Percentiles rank a stretch among this genome's conserved stretches.
phyloP scores from a whole-genome alignment of 2,888 invertebrate species.

The Mylabris sibirica region DNA sequence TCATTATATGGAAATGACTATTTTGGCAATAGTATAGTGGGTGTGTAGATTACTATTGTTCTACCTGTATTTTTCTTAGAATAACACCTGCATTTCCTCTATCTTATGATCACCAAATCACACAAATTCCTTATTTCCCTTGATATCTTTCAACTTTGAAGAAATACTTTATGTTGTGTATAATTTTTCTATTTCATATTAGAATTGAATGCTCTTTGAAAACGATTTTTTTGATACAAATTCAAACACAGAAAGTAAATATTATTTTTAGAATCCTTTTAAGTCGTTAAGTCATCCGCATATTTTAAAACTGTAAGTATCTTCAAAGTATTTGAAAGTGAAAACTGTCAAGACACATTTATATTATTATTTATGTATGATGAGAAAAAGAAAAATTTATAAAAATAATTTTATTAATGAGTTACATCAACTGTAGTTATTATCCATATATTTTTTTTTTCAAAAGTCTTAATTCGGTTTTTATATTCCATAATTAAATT shows the following conservation, averaged over 20 bases:
- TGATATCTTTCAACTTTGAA: neutral
- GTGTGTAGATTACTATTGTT: constrained; percentile 6
- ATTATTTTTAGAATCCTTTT: constrained; percentile 11
- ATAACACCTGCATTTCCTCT: constrained; percentile 1
- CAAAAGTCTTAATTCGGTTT: neutral
- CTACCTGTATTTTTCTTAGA: constrained; percentile 1
- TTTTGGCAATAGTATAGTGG: constrained; percentile 6
- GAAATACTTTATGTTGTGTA: neutral
- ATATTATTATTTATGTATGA: neutral
- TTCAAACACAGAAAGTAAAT: neutral
- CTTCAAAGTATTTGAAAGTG: constrained; percentile 1
- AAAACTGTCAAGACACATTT: constrained; percentile 2
- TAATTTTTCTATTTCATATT: neutral
- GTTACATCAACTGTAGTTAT: neutral
- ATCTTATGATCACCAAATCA: neutral
- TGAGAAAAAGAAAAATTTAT: neutral
- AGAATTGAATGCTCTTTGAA: constrained; percentile 3
- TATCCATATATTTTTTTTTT: neutral
- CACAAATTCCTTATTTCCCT: neutral
- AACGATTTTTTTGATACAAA: neutral
- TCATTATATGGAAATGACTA: constrained; percentile 7
- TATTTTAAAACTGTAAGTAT: constrained; percentile 1
- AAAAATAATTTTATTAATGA: constrained; percentile 4
- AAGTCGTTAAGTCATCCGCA: constrained; percentile 10
- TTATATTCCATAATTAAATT: neutral